These are phyloP conservation scores for Martes martes DNA, from an alignment of 2,113 vertebrate species.

Conservation along the genomic window DNA sequence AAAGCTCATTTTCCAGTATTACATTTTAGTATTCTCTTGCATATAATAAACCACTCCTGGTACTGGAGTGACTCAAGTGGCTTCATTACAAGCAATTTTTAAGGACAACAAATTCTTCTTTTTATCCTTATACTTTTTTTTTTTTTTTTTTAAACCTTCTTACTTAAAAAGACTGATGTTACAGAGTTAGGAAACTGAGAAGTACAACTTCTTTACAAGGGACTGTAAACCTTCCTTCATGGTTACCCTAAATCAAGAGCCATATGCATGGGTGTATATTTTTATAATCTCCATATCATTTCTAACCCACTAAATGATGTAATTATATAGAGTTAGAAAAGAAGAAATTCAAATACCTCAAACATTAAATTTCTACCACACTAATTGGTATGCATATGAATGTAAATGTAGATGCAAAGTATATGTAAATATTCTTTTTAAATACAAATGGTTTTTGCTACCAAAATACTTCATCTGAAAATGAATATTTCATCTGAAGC, in stretches of 20 bases:
- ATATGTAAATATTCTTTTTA: neutral
- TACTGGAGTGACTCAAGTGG: neutral
- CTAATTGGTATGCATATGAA: neutral
- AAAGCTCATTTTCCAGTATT: neutral
- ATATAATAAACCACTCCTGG: neutral
- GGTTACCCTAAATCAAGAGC: neutral
- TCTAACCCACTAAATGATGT: neutral
- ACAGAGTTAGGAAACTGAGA: neutral
- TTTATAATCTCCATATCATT: neutral
- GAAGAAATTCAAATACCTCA: neutral
- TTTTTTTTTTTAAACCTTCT: neutral
- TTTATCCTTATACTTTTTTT: neutral
- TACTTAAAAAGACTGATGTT: neutral
- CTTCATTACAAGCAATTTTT: neutral
- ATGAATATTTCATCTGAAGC: neutral
- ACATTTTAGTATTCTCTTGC: neutral
- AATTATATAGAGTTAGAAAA: neutral
- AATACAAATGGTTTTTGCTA: neutral
- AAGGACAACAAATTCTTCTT: neutral
- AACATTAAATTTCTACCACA: neutral
- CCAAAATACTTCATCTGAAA: neutral
- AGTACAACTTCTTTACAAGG: neutral
- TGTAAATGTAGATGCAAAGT: neutral
- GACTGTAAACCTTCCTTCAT: neutral
- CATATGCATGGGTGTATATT: neutral